Evolutionary conservation across 2,888 invertebrate species (phyloP), one percentile per base, ranked within the genome.

Genomic region (Amblyjoppa fuscipennis): DNA sequence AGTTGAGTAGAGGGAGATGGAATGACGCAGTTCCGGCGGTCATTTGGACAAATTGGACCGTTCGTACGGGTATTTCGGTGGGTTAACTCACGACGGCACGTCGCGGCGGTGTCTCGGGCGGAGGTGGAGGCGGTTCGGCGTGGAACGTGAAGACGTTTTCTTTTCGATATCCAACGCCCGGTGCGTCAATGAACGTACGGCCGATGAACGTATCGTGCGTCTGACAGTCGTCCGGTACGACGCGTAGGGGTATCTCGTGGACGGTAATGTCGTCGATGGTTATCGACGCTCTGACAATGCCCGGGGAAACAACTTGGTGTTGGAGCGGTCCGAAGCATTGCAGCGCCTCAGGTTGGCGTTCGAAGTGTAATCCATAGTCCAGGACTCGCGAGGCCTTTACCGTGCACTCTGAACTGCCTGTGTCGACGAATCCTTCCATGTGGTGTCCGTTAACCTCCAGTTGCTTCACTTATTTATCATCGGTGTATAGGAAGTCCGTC

Each of bases 351-450:
- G 31, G 20, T 6, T 77, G 61, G 3, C n/a, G 25, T 4, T 53
- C 53, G 64, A 88, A 75, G 6, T n/a, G 16, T 34, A 83, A 81
- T 20, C 59, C 69, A 28, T 78, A 9, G 9, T 45, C 68, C 2
- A 88, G 70, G 1, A 87, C 87, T 7, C 83, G 31, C 25, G 87
- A 84, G 25, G 86, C 84, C 61, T 76, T 80, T 0, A 89, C 83
- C 0, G 87, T 88, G 69, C 88, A 90, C 20, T 88, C 87, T 2
- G 90, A 88, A 79, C 89, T 88, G 0, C 89, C 89, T 1, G 87
- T 86, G 76, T 90, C 89, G 16, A 88, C 71, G 20, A 87, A 41
- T 20, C 77, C 86, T 3, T 61, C 28, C 28, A 87, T 38, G 2
- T 3, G 11, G 13, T 59, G 9, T 2, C 56, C 81, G 49, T 75